Evolutionary conservation across 2,888 invertebrate species (phyloP), one percentile per base, ranked within the genome.

Genomic region (Chirona hameri): DNA sequence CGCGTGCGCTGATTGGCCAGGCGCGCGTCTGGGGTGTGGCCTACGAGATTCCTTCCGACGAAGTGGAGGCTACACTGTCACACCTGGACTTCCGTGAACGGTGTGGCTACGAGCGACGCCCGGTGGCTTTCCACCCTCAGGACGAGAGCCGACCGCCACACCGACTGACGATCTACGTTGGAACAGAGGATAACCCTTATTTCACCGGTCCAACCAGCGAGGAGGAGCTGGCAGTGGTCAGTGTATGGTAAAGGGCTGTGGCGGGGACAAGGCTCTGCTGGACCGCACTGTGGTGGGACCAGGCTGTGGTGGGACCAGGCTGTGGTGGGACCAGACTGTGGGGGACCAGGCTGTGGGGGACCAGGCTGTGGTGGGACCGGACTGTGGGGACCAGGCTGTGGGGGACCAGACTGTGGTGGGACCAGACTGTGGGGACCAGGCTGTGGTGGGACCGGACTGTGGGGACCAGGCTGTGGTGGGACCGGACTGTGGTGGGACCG

Each of bases 1-100:
- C 39, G 39, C 7, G 39, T 39, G 39, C 39, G 39, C 39, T 39
- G 39, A 39, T 39, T 39, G 39, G 39, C 39, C 79, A 80, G 80
- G 80, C 48, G 27, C 52, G 80, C 18, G 80, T 80, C 52, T 80
- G 80, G 80, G 80, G 80, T 52, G 80, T 80, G 80, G 80, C 80
- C n/a, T 80, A 80, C 52, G 52, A 80, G 52, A 48, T 80, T 27
- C 48, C 52, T 4, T n/a, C 27, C 9, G 27, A 80, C 9, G 27
- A 52, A 48, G 27, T 29, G 48, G 14, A 48, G 52, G 80, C 48
- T 4, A 80, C 52, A 3, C 52, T 80, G 15, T 27, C 80, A 14
- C 80, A 80, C 52, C 52, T 80, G 52, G 80, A 80, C 52, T 27
- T 27, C 5, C 80, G 80, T 0, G 80, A 80, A 18, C 80, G 80